Conservation (phyloP, 2,888 invertebrate genomes). For the Tetranychus piercei region DNA sequence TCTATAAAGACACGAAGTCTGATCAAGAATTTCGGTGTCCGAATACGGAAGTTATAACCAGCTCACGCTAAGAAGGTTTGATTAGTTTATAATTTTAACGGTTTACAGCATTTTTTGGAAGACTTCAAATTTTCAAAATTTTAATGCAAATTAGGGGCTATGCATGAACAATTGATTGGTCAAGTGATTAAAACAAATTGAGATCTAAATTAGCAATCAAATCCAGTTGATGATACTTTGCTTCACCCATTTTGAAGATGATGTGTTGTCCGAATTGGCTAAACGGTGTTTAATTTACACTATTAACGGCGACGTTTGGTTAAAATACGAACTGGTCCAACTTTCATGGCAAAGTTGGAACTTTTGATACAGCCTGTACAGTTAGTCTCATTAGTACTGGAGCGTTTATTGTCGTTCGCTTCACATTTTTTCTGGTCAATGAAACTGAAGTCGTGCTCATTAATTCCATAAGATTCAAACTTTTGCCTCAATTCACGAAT, state of each 20-base stretch:
- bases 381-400: background rate
- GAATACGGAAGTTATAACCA: too few relatives aligned
- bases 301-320: background rate
- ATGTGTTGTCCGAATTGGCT: too few relatives aligned
- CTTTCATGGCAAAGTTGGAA: background rate
- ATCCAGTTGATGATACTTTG: background rate
- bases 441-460: constrained; percentile 54
- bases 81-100: too few relatives aligned
- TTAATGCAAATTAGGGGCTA: too few relatives aligned
- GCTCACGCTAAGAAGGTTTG: too few relatives aligned
- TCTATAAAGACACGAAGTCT: too few relatives aligned
- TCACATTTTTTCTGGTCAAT: constrained; percentile 49
- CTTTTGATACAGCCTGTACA: background rate
- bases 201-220: background rate
- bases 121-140: too few relatives aligned
- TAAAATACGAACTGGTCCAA: background rate
- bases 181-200: background rate
- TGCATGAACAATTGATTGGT: background rate
- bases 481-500: constrained; percentile 51
- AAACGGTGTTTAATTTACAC: background rate
- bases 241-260: too few relatives aligned
- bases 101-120: too few relatives aligned
- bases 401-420: background rate
- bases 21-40: too few relatives aligned
- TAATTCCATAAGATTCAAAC: constrained; percentile 46